Base-by-base conservation (phyloP, 2,888 invertebrate genomes). In the Volucella zonaria region DNA sequence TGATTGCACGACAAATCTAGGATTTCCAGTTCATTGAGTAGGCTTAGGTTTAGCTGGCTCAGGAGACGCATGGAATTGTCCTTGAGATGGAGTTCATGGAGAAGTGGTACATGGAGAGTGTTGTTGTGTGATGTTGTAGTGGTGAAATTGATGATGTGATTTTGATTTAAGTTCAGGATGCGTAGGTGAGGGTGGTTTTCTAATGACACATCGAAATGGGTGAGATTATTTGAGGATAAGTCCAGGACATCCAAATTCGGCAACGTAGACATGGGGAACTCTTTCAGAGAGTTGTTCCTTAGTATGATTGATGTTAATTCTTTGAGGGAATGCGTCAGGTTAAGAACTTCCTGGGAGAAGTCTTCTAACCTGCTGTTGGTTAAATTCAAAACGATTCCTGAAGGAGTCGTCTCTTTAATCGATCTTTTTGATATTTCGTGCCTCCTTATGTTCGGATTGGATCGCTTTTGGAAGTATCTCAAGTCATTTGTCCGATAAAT, bases 1-100 rank as follows among this genome's bases (percentile, higher is more conserved):
- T 82, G 82, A 87, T 92, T 92, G 77, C 89, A 90, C n/a, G 91
- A 90, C n/a, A 92, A 86, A 88, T 92, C 91, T 45, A 92, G 85
- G 8, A 89, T 88, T 66, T 89, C 87, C n/a, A 92, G 81, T 23
- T 89, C 86, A 18, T 82, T 87, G n/a, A 89, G 79, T 52, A 87
- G 73, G 10, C 88, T 87, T 8, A 91, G 56, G 75, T 89, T 88
- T 31, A 91, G 76, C 4, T 88, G 71, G 6, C 80, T 49, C 1
- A 89, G 75, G 18, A 77, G 80, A 4, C 83, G 87, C n/a, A 89
- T 87, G 3, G 52, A 54, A 82, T 89, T 91, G 47, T 86, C 75
- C 45, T 89, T 89, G 14, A 90, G 83, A 67, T 87, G 87, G 3
- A 90, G 86, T 18, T 88, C 87, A n/a, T 73, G 88, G 23, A 90